phyloP scores from a whole-genome alignment of 2,113 vertebrate genomes.

The Coturnix japonica region DNA sequence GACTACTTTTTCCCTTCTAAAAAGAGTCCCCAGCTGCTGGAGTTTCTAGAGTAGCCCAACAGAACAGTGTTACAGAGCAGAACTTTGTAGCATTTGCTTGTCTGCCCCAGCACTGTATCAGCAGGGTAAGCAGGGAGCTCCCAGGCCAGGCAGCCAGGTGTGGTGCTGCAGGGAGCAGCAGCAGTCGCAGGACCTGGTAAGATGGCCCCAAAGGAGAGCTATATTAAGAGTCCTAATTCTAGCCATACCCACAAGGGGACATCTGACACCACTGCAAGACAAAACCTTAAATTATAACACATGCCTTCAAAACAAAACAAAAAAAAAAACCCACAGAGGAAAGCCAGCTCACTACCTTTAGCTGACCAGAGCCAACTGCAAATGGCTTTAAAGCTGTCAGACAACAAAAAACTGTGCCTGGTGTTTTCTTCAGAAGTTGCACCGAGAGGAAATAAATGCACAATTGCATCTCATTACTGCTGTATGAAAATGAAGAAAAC shows the following conservation, averaged over 20 bases:
- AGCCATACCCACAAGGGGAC: not conserved
- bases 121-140: not conserved
- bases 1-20: not conserved
- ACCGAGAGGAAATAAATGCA: not conserved
- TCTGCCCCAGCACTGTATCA: not conserved
- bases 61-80: not conserved
- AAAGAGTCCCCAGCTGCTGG: not conserved
- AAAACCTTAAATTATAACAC: not conserved
- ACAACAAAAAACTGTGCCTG: not conserved
- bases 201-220: not conserved
- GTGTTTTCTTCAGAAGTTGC: not conserved
- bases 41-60: not conserved
- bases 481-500: not conserved
- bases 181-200: not conserved
- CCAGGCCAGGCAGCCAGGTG: not conserved
- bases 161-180: not conserved
- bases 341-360: not conserved
- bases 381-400: not conserved
- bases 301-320: not conserved
- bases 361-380: not conserved
- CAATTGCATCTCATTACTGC: not conserved
- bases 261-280: not conserved
- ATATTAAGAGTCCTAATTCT: not conserved
- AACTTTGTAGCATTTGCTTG: fast-evolving
- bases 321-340: not conserved